Conservation (phyloP, 2,797 vertebrate genomes). For the Enteromius anoplus region DNA sequence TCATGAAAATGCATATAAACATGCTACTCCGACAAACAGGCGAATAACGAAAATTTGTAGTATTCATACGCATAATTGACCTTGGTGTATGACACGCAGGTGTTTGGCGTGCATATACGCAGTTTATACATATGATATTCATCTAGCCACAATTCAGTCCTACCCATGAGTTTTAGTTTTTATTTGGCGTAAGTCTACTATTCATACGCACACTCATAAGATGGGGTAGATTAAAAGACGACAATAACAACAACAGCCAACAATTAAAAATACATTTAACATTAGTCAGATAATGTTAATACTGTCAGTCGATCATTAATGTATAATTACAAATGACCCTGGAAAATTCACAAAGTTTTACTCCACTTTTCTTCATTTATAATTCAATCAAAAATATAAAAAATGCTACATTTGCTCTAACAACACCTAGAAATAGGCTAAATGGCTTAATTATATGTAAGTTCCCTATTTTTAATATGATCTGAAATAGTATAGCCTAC, state of each 20-base stretch:
- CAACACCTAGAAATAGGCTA: conserved; percentile 10
- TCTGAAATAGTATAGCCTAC: not conserved
- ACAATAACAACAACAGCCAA: not conserved
- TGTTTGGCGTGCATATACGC: too few relatives aligned
- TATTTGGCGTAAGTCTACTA: too few relatives aligned
- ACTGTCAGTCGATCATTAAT: not conserved
- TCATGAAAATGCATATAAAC: too few relatives aligned
- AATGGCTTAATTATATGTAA: not conserved
- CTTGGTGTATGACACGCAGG: too few relatives aligned
- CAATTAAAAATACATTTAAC: not conserved
- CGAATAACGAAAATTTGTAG: too few relatives aligned
- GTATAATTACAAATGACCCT: conserved; percentile 8
- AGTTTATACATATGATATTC: too few relatives aligned
- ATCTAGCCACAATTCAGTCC: too few relatives aligned
- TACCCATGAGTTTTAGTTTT: too few relatives aligned
- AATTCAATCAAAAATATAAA: not conserved
- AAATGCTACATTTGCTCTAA: not conserved
- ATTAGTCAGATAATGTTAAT: conserved; percentile 1
- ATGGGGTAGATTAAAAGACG: too few relatives aligned
- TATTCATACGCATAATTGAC: too few relatives aligned
- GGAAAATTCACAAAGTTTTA: not conserved
- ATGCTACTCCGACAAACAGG: too few relatives aligned
- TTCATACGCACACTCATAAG: too few relatives aligned
- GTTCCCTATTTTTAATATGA: not conserved
- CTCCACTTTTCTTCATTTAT: not conserved